phyloP scores from a whole-genome alignment of 2,888 invertebrate genomes.

The Conchocele bisecta region DNA sequence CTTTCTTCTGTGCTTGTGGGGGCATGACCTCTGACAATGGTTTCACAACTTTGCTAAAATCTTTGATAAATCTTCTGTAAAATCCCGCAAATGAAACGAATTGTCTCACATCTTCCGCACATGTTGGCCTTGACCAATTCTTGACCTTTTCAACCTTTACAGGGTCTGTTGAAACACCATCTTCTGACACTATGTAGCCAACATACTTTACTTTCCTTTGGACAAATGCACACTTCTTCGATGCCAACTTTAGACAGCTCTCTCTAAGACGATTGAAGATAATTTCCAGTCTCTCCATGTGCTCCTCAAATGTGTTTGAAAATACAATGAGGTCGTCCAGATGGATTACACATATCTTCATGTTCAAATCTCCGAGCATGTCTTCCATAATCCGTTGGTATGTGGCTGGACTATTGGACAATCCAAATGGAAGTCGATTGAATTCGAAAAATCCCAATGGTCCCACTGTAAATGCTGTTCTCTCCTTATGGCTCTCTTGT shows the following conservation, averaged over 20 bases:
- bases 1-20: not conserved
- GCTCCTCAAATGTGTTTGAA: constrained; percentile 25
- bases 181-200: no score
- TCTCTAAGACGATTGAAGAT: constrained; percentile 29
- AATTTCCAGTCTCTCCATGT: constrained; percentile 19
- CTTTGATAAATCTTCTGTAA: no score
- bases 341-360: constrained; percentile 31
- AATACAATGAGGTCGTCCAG: no score
- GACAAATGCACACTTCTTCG: constrained; percentile 30
- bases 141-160: constrained; percentile 21
- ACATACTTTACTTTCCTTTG: constrained; percentile 22
- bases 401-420: not conserved
- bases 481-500: constrained; percentile 4
- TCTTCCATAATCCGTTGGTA: no score
- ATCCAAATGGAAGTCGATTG: constrained; percentile 9
- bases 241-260: no score
- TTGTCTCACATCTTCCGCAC: constrained; percentile 23
- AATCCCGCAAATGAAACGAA: constrained; percentile 26
- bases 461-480: constrained; percentile 18
- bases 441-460: constrained; percentile 11
- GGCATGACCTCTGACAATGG: constrained; percentile 23
- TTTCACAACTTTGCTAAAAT: constrained; percentile 25
- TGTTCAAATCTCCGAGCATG: not conserved
- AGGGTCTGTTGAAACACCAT: constrained; percentile 10
- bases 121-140: constrained; percentile 13